A percentile compares a stretch with the other conserved stretches of the same genome.
Conservation (phyloP, 1,140 invertebrate species). For the Whitmania pigra region DNA sequence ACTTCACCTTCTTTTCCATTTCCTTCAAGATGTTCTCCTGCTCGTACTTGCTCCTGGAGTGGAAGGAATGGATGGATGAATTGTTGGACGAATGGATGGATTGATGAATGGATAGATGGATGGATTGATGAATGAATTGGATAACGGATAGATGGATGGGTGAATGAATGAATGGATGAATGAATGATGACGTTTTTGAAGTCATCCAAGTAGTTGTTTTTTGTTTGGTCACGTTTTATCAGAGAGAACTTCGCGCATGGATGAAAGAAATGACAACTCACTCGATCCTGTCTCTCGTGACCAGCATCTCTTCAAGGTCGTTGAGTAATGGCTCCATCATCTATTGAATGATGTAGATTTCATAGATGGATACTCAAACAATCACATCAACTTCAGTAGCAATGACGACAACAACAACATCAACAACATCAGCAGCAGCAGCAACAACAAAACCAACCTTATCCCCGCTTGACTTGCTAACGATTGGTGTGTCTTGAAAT, state of each 20-base stretch:
- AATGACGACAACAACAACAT: too few species aligned
- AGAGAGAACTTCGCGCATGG: not conserved
- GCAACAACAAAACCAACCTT: too few species aligned
- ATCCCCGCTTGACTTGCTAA: too few species aligned
- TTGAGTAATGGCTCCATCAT: too few species aligned
- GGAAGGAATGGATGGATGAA: not conserved
- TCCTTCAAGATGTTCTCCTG: not conserved
- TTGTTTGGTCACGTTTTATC: not conserved
- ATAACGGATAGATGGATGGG: not conserved
- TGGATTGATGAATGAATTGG: not conserved
- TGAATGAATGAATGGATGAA: conserved; percentile 9
- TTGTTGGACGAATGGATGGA: not conserved
- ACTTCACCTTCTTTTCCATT: not conserved
- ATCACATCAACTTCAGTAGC: too few species aligned
- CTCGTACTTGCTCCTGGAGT: not conserved
- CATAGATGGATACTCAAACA: too few species aligned
- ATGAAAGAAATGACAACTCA: not conserved
- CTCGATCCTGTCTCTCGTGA: too few species aligned
- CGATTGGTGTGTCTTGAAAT: too few species aligned
- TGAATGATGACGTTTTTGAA: not conserved
- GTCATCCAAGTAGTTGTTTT: not conserved
- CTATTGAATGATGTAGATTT: too few species aligned
- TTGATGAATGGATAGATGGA: not conserved
- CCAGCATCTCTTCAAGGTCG: too few species aligned
- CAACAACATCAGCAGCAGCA: too few species aligned